Evolutionary conservation across 2,113 vertebrate species (phyloP).

Genomic region (Cavia aperea): DNA sequence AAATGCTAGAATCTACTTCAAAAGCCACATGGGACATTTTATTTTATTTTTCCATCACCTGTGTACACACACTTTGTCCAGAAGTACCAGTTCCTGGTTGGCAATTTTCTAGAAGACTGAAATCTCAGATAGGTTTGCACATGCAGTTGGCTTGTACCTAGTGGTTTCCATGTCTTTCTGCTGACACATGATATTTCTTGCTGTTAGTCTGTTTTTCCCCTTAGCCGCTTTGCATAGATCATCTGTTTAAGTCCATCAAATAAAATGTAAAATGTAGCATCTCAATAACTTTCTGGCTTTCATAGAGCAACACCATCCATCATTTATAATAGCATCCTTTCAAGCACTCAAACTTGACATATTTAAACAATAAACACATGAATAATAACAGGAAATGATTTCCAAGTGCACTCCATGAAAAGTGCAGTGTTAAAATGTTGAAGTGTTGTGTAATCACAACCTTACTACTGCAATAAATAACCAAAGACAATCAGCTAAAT

Average conservation of each 20-base stretch:
- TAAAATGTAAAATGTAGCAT: conserved; percentile 31
- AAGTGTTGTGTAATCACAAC: not conserved
- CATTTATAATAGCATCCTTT: conserved; percentile 41
- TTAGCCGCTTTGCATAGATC: conserved; percentile 35
- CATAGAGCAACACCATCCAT: conserved; percentile 42
- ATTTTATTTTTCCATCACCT: not conserved
- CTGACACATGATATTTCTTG: conserved; percentile 38
- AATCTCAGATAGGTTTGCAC: not conserved
- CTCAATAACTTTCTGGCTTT: conserved; percentile 50
- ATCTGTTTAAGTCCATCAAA: conserved; percentile 55
- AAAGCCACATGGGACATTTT: not conserved
- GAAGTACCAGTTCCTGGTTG: not conserved
- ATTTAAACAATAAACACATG: conserved; percentile 31
- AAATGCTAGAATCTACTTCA: not conserved
- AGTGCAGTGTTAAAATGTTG: not conserved
- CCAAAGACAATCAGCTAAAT: not conserved
- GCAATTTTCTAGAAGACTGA: conserved; percentile 35
- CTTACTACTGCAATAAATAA: conserved; percentile 9
- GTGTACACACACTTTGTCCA: not conserved
- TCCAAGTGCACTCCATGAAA: not conserved
- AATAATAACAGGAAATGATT: conserved; percentile 41
- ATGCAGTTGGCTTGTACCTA: not conserved
- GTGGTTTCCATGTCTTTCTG: conserved; percentile 22
- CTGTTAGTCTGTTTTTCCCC: not conserved
- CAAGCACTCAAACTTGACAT: conserved; percentile 12